Conservation (phyloP, 2,797 vertebrate genomes). For the Sylvilagus floridanus region DNA sequence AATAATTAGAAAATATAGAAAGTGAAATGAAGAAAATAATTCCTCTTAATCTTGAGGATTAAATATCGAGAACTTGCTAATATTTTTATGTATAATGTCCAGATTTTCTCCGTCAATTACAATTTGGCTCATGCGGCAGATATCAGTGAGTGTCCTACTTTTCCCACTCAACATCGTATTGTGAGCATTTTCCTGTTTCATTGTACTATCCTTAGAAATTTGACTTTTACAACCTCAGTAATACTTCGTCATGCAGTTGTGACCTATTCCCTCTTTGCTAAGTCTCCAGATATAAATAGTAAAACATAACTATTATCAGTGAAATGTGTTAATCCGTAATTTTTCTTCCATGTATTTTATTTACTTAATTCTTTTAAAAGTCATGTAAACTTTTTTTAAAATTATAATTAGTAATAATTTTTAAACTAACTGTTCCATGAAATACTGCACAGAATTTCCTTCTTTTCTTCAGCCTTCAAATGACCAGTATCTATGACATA, state of each 20-base stretch:
- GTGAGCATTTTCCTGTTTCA: not conserved
- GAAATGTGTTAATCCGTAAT: not conserved
- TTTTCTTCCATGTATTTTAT: not conserved
- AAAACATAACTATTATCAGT: too few relatives aligned
- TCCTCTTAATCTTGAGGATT: not conserved
- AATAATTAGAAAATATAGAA: not conserved
- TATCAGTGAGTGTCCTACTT: not conserved
- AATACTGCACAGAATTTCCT: not conserved
- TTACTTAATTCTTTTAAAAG: not conserved
- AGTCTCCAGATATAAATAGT: not conserved
- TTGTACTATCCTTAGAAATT: not conserved
- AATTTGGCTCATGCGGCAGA: not conserved
- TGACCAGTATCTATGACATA: not conserved
- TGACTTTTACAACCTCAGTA: not conserved
- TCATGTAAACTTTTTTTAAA: not conserved
- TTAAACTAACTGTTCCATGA: not conserved
- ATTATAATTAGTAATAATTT: not conserved
- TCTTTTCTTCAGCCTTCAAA: not conserved
- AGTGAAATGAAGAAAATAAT: not conserved
- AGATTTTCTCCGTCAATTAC: not conserved
- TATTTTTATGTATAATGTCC: not conserved
- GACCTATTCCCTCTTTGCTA: not conserved
- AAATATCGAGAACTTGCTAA: not conserved
- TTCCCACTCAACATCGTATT: not conserved
- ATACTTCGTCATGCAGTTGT: not conserved